These are phyloP conservation scores for Spilogale gracilis DNA, from an alignment of 2,113 vertebrate species.

Conservation along the genomic window DNA sequence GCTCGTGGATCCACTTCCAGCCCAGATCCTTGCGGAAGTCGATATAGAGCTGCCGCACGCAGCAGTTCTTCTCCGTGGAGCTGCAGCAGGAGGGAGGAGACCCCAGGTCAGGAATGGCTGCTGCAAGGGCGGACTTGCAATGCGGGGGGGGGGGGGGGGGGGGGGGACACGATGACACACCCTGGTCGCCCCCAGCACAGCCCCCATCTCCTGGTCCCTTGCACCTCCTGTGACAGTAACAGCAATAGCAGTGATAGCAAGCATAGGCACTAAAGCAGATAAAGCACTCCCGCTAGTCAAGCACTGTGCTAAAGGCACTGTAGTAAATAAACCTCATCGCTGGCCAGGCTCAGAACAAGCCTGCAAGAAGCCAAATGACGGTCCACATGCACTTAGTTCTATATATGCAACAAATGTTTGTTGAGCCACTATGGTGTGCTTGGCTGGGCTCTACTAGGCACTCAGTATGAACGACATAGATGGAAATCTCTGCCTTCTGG, in stretches of 20 bases:
- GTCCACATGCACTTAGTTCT: neutral
- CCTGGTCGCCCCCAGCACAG: neutral
- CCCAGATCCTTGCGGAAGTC: constrained; percentile 95
- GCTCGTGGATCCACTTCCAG: constrained; percentile 96
- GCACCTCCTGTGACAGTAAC: neutral
- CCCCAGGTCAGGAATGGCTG: neutral
- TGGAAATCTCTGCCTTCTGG: neutral
- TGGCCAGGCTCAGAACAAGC: neutral
- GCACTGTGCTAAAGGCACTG: no score
- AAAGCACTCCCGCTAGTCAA: neutral
- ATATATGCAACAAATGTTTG: neutral
- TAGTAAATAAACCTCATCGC: neutral
- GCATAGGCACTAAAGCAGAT: neutral
- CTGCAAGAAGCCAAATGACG: neutral
- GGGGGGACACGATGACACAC: no score
- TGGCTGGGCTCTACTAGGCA: neutral
- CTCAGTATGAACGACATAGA: neutral
- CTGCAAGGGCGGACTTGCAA: no score
- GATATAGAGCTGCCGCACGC: constrained; percentile 93
- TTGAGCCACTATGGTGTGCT: neutral
- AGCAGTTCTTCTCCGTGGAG: constrained; percentile 90
- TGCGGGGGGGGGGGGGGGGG: neutral
- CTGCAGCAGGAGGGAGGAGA: neutral
- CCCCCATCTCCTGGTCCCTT: neutral
- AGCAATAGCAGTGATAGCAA: neutral